Evolutionary conservation across 2,113 vertebrate species (phyloP), one percentile per base, ranked within the genome.

Genomic region (Anolis sagrei): DNA sequence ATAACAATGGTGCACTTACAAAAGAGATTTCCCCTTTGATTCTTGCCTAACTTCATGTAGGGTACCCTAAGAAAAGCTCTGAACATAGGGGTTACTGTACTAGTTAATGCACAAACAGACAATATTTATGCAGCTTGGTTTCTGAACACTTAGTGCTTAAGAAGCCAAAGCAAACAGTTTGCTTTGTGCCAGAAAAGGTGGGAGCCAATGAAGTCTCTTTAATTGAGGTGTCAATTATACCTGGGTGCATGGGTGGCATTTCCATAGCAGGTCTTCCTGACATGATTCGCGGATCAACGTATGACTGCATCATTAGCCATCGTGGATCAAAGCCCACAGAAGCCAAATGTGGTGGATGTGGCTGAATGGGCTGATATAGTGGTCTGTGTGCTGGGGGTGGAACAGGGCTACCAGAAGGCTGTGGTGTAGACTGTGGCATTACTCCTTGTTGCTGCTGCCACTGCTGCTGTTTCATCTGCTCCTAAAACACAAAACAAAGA

Each of bases 301-400:
- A 99, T 11, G 98, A 97, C 82, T 99, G 99, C 98, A 99, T 99
- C 99, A 99, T 98, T 49, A 99, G 96, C 99, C 99, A 99, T 84
- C 99, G 97, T 2, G 99, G 99, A 91, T 99, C 99, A 91, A 99
- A 99, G 10, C 98, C 98, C 98, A 99, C 98, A 1, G 98, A 98
- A 83, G 98, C 97, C 92, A 99, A 91, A 84, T 99, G 99, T 78
- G 98, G 99, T 78, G 98, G 98, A 91, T 99, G 98, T 14, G 98
- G 98, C 5, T 98, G 98, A 88, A 99, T 96, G 66, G 98, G 96
- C 89, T 98, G 99, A 93, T 99, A 99, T 23, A 99, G 97, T 29
- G 98, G 97, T 82, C 98, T 97, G 49, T 99, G 99, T 73, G 98
- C 97, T 0, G 98, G 97, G 0, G 98, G 97, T 0, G 98, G 96